Evolutionary conservation across 2,113 vertebrate genomes (phyloP).

Genomic region (Copsychus sechellarum): DNA sequence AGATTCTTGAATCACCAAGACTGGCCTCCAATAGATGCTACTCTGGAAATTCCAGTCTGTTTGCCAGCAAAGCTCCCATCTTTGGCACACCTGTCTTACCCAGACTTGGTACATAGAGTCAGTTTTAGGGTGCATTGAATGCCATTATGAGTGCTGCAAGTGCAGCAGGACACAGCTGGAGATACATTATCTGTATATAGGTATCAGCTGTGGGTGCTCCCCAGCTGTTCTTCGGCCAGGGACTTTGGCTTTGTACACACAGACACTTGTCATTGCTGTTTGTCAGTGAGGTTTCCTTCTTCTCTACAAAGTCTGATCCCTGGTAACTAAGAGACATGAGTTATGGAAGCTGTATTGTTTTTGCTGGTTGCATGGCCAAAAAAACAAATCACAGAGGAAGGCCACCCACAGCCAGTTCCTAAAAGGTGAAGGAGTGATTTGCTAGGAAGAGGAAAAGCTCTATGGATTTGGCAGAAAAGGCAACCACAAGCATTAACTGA

Average conservation of each 20-base stretch:
- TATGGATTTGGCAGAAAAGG: background rate
- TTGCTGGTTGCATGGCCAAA: background rate
- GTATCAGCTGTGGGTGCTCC: background rate
- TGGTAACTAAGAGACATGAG: background rate
- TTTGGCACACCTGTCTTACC: background rate
- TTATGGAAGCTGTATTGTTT: background rate
- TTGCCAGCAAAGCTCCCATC: rapidly evolving
- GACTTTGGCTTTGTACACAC: background rate
- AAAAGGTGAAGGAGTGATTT: background rate
- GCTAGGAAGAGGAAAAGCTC: background rate
- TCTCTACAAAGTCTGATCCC: background rate
- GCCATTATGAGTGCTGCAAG: background rate
- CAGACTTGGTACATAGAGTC: background rate
- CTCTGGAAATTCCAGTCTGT: background rate
- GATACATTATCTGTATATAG: rapidly evolving
- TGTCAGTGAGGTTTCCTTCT: background rate
- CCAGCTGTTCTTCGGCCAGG: background rate
- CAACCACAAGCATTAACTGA: background rate
- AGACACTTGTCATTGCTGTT: background rate
- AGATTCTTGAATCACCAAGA: background rate
- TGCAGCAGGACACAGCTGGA: background rate
- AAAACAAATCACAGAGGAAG: background rate
- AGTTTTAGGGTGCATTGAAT: background rate
- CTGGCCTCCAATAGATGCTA: background rate
- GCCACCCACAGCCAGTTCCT: background rate